These are phyloP conservation scores for Tautogolabrus adspersus DNA, from an alignment of 2,113 vertebrate species.

Conservation along the genomic window DNA sequence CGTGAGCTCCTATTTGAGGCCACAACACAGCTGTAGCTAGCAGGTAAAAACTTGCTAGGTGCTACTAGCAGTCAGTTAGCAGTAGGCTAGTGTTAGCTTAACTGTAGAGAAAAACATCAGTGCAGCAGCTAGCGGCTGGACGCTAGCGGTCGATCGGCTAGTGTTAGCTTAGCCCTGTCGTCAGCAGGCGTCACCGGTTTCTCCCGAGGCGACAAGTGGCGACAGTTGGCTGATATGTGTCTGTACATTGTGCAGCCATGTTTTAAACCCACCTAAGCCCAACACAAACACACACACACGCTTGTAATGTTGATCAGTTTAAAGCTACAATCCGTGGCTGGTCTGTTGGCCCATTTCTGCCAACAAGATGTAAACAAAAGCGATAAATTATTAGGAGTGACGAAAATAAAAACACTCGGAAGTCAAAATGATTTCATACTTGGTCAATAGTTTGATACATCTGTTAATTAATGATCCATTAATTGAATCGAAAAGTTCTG, in stretches of 20 bases:
- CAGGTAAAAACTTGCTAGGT: slow-evolving; percentile 46
- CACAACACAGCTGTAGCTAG: slow-evolving; percentile 10
- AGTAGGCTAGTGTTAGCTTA: slow-evolving; percentile 68
- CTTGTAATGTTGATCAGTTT: slow-evolving; percentile 34
- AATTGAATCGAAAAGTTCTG: too few species aligned
- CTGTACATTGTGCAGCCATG: slow-evolving; percentile 78
- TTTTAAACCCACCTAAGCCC: slow-evolving; percentile 10
- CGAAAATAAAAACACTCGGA: too few species aligned
- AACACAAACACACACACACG: slow-evolving; percentile 20
- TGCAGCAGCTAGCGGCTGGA: slow-evolving; percentile 68
- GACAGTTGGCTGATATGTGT: slow-evolving; percentile 73
- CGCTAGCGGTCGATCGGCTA: slow-evolving; percentile 66
- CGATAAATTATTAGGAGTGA: too few species aligned
- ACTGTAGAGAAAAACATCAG: slow-evolving; percentile 67
- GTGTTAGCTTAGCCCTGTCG: slow-evolving; percentile 75
- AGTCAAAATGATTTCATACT: too few species aligned
- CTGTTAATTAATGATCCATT: too few species aligned
- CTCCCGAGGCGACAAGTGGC: slow-evolving; percentile 41
- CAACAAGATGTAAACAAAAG: slow-evolving; percentile 16
- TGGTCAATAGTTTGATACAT: too few species aligned
- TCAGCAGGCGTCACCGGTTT: slow-evolving; percentile 40
- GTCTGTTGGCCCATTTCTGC: slow-evolving; percentile 23
- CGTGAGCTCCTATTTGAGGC: slow-evolving; percentile 13
- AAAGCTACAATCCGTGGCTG: slow-evolving; percentile 53
- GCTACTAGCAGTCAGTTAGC: slow-evolving; percentile 81